Base-by-base conservation (phyloP, 2,888 invertebrate genomes). In the Scelioninae gen. 1 region DNA sequence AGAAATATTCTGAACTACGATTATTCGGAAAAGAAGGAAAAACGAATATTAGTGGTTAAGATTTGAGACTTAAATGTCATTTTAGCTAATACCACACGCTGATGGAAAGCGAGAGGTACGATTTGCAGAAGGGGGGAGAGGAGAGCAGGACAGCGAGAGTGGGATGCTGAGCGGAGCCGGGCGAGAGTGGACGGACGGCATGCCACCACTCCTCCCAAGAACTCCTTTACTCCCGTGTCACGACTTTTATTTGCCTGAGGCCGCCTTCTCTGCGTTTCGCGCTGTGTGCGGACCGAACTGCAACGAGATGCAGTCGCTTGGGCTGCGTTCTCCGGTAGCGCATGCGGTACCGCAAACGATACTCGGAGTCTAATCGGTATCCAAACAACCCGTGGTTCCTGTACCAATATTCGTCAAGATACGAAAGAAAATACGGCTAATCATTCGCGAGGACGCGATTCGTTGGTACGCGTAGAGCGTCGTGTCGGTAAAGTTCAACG, bases 121-220 rank as follows among this genome's bases (percentile, higher is more conserved):
- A n/a, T n/a, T n/a, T n/a, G 55, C 53, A 62, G 63, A 40, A 40
- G 43, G 71, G 75, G 62, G 82, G 77, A 63, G 74, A 65, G 65
- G 62, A 77, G 56, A 45, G 80, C 51, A 60, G 75, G 80, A 82
- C 82, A 79, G 72, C 78, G 82, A 84, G 85, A 86, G 85, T 84
- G 80, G 85, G 85, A 85, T 85, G 85, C 84, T 85, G 85, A 74
- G 81, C 71, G 82, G 76, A 80, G 84, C 74, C 62, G 87, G 89
- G 91, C 91, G 91, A 92, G 92, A 92, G 92, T 92, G 92, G 92
- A 91, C 90, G 90, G 90, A 91, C 92, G 89, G 89, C 92, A 92
- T 92, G 90, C 92, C 92, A 90, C 91, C 90, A 89, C 89, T 88
- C 86, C 83, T 82, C 76, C 75, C 72, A 66, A 78, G 79, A 83